Evolutionary conservation across 2,113 vertebrate species (phyloP).

Genomic region (Bungarus multicinctus): DNA sequence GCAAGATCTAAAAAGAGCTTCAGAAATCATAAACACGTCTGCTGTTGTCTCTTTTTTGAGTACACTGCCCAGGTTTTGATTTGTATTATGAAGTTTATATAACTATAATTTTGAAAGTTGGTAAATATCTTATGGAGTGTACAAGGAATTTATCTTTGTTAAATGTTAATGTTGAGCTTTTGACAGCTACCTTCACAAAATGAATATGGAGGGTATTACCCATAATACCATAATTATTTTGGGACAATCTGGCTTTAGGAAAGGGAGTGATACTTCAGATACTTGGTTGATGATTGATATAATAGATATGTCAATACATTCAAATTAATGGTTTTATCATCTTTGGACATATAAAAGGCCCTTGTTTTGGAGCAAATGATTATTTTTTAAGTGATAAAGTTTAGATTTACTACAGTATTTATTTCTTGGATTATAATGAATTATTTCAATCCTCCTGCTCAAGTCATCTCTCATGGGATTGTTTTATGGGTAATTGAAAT

Average conservation of each 20-base stretch:
- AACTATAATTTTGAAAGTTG: neutral
- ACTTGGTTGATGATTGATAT: neutral
- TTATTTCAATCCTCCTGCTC: neutral
- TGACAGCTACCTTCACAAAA: neutral
- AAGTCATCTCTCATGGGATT: neutral
- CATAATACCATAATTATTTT: neutral
- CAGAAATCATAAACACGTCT: neutral
- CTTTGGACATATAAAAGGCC: neutral
- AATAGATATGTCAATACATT: neutral
- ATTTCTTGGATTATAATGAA: neutral
- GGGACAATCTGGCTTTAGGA: neutral
- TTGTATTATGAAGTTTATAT: neutral
- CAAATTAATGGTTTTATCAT: neutral
- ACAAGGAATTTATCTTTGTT: neutral
- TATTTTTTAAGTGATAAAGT: no score
- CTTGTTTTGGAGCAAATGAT: no score
- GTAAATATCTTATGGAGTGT: neutral
- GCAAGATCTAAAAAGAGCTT: neutral
- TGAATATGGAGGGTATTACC: neutral
- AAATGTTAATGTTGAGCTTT: neutral
- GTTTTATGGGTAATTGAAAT: neutral
- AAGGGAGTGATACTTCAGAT: neutral
- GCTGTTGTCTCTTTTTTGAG: neutral
- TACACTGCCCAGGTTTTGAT: neutral
- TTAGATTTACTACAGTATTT: no score